Conservation (phyloP, 2,113 vertebrate species). For the Sander lucioperca region DNA sequence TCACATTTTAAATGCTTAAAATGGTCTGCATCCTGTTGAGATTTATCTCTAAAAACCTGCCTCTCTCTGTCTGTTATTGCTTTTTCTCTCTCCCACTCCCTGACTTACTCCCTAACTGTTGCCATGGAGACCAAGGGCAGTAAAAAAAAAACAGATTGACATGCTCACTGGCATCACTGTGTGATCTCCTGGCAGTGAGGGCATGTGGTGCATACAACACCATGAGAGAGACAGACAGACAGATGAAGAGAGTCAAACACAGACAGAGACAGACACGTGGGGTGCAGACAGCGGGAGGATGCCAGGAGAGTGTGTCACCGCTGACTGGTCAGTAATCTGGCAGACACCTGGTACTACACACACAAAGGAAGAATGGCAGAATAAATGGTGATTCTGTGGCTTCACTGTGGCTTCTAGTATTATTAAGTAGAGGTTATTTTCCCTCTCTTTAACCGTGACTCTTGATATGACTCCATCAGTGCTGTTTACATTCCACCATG, state of each 20-base stretch:
- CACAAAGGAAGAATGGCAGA: conserved; percentile 24
- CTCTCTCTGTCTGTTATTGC: conserved; percentile 27
- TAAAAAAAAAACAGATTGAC: conserved; percentile 30
- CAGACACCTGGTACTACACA: conserved; percentile 51
- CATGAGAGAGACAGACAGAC: conserved; percentile 14
- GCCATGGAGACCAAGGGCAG: conserved; percentile 53
- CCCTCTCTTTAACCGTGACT: neutral
- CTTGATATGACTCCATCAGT: conserved; percentile 27
- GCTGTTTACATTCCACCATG: conserved; percentile 27
- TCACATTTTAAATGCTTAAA: conserved; percentile 17
- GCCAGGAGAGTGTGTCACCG: conserved; percentile 62
- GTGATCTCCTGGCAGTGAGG: conserved; percentile 52
- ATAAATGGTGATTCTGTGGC: conserved; percentile 40
- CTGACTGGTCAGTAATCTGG: conserved; percentile 52
- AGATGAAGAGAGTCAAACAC: conserved; percentile 33
- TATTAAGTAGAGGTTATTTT: conserved; percentile 1
- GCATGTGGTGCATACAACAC: conserved; percentile 44
- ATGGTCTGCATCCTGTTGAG: conserved; percentile 46
- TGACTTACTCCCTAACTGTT: conserved; percentile 56
- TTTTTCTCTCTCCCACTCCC: conserved; percentile 25
- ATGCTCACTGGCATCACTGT: conserved; percentile 41
- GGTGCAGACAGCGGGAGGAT: conserved; percentile 46
- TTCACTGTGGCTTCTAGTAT: conserved; percentile 16
- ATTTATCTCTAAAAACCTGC: conserved; percentile 35
- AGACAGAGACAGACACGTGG: conserved; percentile 44